These are phyloP conservation scores for Uromys caudimaculatus DNA, from an alignment of 2,797 vertebrate genomes.

Conservation along the genomic window DNA sequence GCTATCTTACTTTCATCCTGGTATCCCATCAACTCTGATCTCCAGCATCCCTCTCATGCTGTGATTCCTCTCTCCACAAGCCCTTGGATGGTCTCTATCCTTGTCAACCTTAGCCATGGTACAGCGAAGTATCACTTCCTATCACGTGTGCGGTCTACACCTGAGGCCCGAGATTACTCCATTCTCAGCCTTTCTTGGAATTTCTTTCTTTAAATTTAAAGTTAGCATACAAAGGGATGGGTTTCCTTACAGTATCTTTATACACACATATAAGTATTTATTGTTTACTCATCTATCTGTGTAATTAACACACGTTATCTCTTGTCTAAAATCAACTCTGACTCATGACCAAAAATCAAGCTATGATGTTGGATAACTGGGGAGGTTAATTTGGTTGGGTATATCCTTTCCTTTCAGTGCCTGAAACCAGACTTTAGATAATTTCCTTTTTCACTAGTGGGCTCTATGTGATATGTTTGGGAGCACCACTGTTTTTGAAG, in stretches of 20 bases:
- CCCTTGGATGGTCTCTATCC: neutral
- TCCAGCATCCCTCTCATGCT: neutral
- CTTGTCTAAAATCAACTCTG: constrained; percentile 4
- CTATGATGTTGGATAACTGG: neutral
- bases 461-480: neutral
- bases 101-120: neutral
- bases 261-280: neutral
- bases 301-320: neutral
- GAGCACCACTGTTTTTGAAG: neutral
- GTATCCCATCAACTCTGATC: neutral
- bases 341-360: constrained; percentile 13
- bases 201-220: neutral
- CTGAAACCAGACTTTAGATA: neutral
- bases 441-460: neutral
- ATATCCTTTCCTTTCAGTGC: neutral
- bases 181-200: neutral
- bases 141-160: neutral
- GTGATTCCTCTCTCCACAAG: neutral
- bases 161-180: neutral
- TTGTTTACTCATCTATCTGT: neutral
- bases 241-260: neutral
- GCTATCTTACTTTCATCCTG: neutral
- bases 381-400: neutral
- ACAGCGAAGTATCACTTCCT: neutral
- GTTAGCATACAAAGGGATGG: neutral